Base-by-base conservation (phyloP, 2,797 vertebrate species). In the Mormyrops attenuatus region DNA sequence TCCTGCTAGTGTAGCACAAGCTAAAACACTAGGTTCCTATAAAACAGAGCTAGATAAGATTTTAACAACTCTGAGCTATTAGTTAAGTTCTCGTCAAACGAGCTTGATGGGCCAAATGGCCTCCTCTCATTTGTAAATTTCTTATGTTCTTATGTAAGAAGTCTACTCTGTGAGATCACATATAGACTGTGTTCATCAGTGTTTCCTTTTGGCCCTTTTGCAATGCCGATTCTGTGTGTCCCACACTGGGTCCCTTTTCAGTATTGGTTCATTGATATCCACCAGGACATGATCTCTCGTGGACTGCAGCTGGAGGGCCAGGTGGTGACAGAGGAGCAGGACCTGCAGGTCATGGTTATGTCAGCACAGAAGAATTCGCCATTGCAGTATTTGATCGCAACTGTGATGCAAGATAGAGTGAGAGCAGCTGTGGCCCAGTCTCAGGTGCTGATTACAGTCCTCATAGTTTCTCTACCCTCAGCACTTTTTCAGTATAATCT, bases 231-330 rank as follows among this genome's bases (percentile, higher is more conserved):
- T 47, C 73, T n/a, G 20, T 44, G 73, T 20, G 73, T 20, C 20
- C 41, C n/a, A 22, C n/a, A 8, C 22, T 47, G 38, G 38, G 38
- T 44, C 50, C 2, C n/a, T 3, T 49, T 15, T 44, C 15, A 88
- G 49, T n/a, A 3, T 91, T 90, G 5, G 90, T 80, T 91, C 77
- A 63, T 2, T 6, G 47, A 89, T 92, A 88, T 89, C 92, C 38
- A 87, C 8, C 90, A 99, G 98, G 92, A 91, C 30, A 93, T 98
- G 90, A 95, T 97, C 93, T 97, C 97, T 44, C 96, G 95, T 60
- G 97, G 97, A 49, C 92, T 97, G 9, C 96, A 95, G 60, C 95
- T 96, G 26, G 97, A 96, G 91, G 97, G 97, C 1, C 97, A 97
- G 91, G 93, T 97, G 89, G 96, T 96, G 90, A 97, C 95, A 90